Base-by-base conservation (phyloP, 2,113 vertebrate genomes). In the Halichoerus grypus region DNA sequence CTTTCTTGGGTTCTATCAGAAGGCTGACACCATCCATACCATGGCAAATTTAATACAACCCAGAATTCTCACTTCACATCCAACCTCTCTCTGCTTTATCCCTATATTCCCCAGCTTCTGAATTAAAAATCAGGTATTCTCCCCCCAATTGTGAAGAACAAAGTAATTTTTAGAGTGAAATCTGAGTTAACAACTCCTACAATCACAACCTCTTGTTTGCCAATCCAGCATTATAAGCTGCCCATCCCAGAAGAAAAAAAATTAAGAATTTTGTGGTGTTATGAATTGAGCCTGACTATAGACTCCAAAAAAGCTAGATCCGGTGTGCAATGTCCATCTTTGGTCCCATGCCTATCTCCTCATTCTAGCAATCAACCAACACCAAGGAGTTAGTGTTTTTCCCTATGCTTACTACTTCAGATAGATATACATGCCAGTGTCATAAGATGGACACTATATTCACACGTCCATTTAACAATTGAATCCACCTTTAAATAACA, bases 41-140 rank as follows among this genome's bases (percentile, higher is more conserved):
- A 59, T 53, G 67, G 59, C 49, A 92, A 67, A 42, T 42, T 42
- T 8, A 15, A 53, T 53, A 67, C 12, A 65, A 91, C 77, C 33
- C 83, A 88, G 57, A 95, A 94, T 94, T 76, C 74, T 82, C 36
- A 88, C 11, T 59, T 88, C 76, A 83, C n/a, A 65, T 77, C 74
- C 77, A 82, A 76, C 6, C n/a, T 82, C 61, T 31, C 10, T 94
- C 5, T 82, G 49, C 71, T 76, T 92, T 82, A 67, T 67, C 12
- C 1, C 26, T 92, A 57, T 19, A 51, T 67, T 87, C 28, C 12
- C 21, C 39, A 76, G 21, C 49, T 42, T 91, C 10, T 26, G 46
- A 33, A 65, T 65, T 74, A 57, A 94, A 94, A 96, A 55, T 57
- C n/a, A 81, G 31, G 6, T 86, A 81, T 65, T 91, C 57, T 65